Conservation (phyloP, 2,797 vertebrate species). For the Knipowitschia caucasica region DNA sequence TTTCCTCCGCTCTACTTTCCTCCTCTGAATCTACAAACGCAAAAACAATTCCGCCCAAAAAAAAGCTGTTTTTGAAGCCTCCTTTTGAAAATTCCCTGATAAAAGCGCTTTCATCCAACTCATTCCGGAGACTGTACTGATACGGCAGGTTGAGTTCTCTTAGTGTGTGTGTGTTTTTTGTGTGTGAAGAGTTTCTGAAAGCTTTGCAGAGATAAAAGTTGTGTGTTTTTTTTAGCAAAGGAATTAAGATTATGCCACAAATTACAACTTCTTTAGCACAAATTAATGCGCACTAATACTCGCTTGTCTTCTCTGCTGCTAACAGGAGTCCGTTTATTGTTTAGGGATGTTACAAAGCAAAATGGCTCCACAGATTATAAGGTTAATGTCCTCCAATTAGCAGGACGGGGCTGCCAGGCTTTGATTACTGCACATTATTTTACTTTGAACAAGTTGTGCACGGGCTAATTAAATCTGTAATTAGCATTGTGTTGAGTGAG, state of each 20-base stretch:
- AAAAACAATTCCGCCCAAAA: constrained; percentile 62
- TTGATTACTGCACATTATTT: constrained; percentile 67
- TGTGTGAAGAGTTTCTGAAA: constrained; percentile 48
- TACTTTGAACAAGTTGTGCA: constrained; percentile 55
- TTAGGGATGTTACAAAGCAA: constrained; percentile 26
- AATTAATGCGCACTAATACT: constrained; percentile 49
- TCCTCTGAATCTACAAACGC: constrained; percentile 66
- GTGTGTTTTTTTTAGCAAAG: constrained; percentile 48
- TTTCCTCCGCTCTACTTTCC: constrained; percentile 64
- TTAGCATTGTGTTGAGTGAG: constrained; percentile 65
- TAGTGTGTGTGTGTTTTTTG: constrained; percentile 48
- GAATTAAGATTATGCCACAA: constrained; percentile 38
- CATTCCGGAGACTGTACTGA: constrained; percentile 60
- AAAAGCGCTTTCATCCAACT: constrained; percentile 64
- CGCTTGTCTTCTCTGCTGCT: constrained; percentile 7
- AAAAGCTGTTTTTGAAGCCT: constrained; percentile 58
- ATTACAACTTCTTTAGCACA: constrained; percentile 36
- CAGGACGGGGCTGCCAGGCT: constrained; percentile 50
- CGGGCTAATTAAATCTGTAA: constrained; percentile 68
- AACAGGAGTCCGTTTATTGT: constrained; percentile 39
- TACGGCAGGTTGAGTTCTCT: constrained; percentile 60
- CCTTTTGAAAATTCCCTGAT: constrained; percentile 62
- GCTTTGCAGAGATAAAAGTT: constrained; percentile 54
- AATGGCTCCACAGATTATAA: constrained; percentile 51
- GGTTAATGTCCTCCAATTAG: constrained; percentile 60